Base-by-base conservation (phyloP, 2,888 invertebrate species). In the Fabriciana adippe region DNA sequence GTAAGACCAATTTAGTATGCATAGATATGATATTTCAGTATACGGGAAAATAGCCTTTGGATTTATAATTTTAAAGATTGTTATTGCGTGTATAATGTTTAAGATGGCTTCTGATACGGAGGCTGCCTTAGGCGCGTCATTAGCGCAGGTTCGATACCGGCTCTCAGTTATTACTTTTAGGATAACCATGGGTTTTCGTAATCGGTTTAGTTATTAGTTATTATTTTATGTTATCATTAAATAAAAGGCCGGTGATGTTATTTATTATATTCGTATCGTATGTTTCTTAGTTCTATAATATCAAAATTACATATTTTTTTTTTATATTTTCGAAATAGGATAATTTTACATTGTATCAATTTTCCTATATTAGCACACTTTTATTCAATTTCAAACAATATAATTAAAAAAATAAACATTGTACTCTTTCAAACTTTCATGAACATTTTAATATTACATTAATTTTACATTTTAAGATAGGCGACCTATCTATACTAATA, bases 61-160 rank as follows among this genome's bases (percentile, higher is more conserved):
- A n/a, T 21, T 71, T 45, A 6, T 6, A 26, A 6, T 6, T 6
- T 15, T 16, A 59, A 67, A 67, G 70, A 26, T 54, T 68, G 72
- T 55, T 70, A 74, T 73, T 60, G 71, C 48, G 21, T 72, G 72
- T 62, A 31, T 57, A 16, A 13, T 31, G 64, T 50, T 47, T 57
- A 63, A 69, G 69, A 73, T 74, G 76, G 85, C 87, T 86, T 81
- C 88, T 80, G 88, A 86, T 85, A 85, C 80, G 80, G 80, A 79
- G 82, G 78, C 79, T 75, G 85, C 87, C 85, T 76, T 81, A 76
- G 84, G 89, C 84, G 79, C 79, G 79, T 85, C 88, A 89, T 90
- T 90, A 89, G 85, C 85, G 84, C 83, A 78, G 75, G 77, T 76
- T 81, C 80, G 77, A 82, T 83, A 83, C 83, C 79, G 81, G 81